Percentiles rank a stretch among this genome's conserved stretches.
Evolutionary conservation across 2,888 invertebrate genomes (phyloP).

Genomic region (Polia nebulosa): DNA sequence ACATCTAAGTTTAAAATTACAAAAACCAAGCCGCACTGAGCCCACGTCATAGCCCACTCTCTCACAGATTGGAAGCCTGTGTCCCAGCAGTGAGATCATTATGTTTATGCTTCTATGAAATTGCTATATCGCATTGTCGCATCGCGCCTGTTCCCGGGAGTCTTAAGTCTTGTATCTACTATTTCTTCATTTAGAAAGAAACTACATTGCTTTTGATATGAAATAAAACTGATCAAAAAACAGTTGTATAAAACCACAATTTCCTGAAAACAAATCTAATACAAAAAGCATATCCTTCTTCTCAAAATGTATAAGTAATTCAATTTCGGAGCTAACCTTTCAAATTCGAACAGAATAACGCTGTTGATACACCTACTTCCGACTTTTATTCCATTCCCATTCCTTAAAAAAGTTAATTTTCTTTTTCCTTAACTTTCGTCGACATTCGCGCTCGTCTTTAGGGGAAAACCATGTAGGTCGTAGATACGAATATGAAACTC

Average conservation of each 20-base stretch:
- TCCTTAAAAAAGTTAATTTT: constrained; percentile 58
- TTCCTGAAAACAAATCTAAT: constrained; percentile 19
- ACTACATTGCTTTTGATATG: neutral
- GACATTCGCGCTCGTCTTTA: constrained; percentile 26
- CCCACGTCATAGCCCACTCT: too few relatives aligned
- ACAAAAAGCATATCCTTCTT: constrained; percentile 28
- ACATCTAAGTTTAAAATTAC: too few relatives aligned
- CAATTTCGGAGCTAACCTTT: constrained; percentile 50
- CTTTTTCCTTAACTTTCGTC: constrained; percentile 54
- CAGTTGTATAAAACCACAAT: neutral
- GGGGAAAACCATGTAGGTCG: constrained; percentile 35
- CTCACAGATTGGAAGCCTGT: too few relatives aligned
- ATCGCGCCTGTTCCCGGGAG: neutral
- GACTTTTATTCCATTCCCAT: constrained; percentile 51
- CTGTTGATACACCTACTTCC: constrained; percentile 48
- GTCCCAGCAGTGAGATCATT: neutral
- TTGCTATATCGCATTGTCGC: neutral
- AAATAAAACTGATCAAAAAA: neutral
- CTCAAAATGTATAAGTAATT: constrained; percentile 44
- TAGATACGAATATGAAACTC: constrained; percentile 30
- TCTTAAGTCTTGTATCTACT: neutral
- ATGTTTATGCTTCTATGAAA: neutral
- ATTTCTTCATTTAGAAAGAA: neutral
- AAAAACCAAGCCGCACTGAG: too few relatives aligned
- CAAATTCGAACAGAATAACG: constrained; percentile 49